Base-by-base conservation (phyloP, 2,888 invertebrate species). In the Idaea dimidiata region DNA sequence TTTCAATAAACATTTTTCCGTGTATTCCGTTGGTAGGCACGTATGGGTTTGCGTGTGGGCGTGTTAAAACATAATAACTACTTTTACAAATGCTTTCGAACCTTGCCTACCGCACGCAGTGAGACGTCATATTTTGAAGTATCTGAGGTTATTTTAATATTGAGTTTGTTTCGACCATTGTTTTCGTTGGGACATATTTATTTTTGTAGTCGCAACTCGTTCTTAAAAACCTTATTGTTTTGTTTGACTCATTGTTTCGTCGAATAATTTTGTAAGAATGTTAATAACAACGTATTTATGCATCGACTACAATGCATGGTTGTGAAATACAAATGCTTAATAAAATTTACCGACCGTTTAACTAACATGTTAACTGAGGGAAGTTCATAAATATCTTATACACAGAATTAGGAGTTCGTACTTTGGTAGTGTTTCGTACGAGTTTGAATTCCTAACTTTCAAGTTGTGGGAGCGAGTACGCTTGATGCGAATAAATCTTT, bases 161-260 rank as follows among this genome's bases (percentile, higher is more conserved):
- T 75, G 78, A 76, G 78, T 75, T 79, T 81, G 80, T 83, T 79
- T 80, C 75, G 73, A 69, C 81, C 87, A 87, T 86, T 90, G 89
- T 89, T 90, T 89, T 86, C 84, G 81, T 88, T 84, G 78, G 80
- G 84, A 88, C 86, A 85, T 81, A 82, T 85, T 87, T 88, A 82
- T 84, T 83, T 81, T 82, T 72, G 78, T 77, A 72, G 72, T 66
- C 71, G 66, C 71, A 67, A 71, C 76, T 76, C 77, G 75, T 78
- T 81, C 77, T 24, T 24, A 24, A 24, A 66, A 68, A 63, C 60
- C 62, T 60, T 75, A 74, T 79, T 81, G 77, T 82, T 80, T 74
- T 69, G 67, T 61, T 65, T 58, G 58, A 61, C 63, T 66, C 64
- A 66, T 63, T 72, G 75, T 72, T 70, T 66, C 62, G 69, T 68